Evolutionary conservation across 1,140 invertebrate genomes (phyloP), one percentile per base, ranked within the genome.

Genomic region (Diorhabda sublineata): DNA sequence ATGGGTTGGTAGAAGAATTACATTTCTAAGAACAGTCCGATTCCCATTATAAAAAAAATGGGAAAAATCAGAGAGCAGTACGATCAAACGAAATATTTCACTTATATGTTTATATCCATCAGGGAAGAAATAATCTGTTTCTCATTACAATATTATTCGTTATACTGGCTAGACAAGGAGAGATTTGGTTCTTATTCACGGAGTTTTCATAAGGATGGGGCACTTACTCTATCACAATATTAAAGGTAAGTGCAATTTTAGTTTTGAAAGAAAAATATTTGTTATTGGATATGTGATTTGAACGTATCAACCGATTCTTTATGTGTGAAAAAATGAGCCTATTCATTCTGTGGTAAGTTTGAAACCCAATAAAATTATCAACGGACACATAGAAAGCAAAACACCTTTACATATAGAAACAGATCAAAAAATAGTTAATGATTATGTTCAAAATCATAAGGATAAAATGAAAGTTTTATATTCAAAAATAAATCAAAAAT

Each of bases 1-100:
- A 87, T 94, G 44, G 92, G 93, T 42, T 98, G 95, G 93, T 98
- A 96, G 96, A 96, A 98, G 82, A 98, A 98, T 83, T 98, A 94
- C 78, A 93, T 96, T 0, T 92, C 92, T 42, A 87, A 87, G 71
- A 87, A 92, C 66, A 95, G 92, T 71, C 89, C 91, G 0, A 87
- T 95, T 68, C 91, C 87, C 58, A 84, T 94, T 60, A 89, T 97
- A 41, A 90, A 90, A 76, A 87, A 87, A n/a, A 81, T 96, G 59
- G 92, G 90, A 44, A 87, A 88, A 77, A 85, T 96, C 41, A 95
- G 94, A 77, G 92, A 96, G 60, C 88, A 92, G 71, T 81, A 97
- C 64, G 88, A 88, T 63, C 80, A 86, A 58, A 93, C 92, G 1
- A 85, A 95, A 64, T 97, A 97, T 77, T 97, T 94, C 80, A 91